Percentiles rank a stretch among this genome's conserved stretches.
Conservation (phyloP, 2,113 vertebrate species). For the Myodes glareolus region DNA sequence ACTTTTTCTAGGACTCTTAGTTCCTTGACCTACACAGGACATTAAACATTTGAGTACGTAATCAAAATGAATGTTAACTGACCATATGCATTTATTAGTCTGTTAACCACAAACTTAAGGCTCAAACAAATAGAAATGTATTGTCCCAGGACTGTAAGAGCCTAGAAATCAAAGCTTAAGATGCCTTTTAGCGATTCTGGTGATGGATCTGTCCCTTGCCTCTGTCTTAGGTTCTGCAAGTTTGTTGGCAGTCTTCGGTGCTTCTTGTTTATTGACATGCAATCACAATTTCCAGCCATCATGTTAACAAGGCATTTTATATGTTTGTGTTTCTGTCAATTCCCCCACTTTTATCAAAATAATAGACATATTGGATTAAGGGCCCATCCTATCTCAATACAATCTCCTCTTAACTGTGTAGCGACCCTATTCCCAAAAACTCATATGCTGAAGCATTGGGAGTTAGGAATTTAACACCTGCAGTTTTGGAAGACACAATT, state of each 20-base stretch:
- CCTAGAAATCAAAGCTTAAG: background rate
- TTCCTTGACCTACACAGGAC: background rate
- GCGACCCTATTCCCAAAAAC: background rate
- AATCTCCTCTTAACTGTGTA: background rate
- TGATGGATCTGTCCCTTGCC: background rate
- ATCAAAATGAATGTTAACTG: background rate
- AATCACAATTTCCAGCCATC: background rate
- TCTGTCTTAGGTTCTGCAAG: background rate
- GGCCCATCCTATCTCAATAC: background rate
- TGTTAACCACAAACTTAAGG: background rate
- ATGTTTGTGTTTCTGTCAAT: background rate
- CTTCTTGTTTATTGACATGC: background rate
- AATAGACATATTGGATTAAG: background rate
- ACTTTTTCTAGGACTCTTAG: background rate
- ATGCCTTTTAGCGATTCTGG: background rate
- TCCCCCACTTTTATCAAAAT: background rate
- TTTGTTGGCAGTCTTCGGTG: background rate
- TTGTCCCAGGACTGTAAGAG: background rate
- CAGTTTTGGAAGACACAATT: constrained; percentile 1
- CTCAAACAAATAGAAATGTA: constrained; percentile 21
- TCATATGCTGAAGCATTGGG: background rate
- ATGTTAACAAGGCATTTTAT: background rate
- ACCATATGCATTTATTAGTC: background rate
- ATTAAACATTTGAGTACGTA: constrained; percentile 14
- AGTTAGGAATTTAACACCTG: background rate